Evolutionary conservation across 2,888 invertebrate species (phyloP).

Genomic region (Cephus rjabovi): DNA sequence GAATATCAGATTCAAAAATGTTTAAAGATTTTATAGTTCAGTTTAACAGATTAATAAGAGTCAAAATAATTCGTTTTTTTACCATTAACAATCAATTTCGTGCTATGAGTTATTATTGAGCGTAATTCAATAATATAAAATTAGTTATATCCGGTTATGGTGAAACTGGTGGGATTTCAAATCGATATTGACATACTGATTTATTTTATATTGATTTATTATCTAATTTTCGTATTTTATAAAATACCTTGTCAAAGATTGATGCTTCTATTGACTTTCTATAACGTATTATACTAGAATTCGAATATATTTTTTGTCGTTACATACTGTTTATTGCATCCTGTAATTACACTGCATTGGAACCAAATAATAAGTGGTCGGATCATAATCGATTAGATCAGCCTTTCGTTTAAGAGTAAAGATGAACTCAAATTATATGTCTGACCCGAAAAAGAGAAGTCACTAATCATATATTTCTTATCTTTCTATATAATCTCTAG

Average conservation of each 20-base stretch:
- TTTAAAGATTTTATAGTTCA: not conserved
- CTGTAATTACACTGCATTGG: not conserved
- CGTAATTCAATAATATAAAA: not conserved
- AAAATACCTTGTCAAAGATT: not conserved
- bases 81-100: not conserved
- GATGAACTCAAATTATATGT: not conserved
- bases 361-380: not conserved
- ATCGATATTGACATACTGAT: not conserved
- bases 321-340: not conserved
- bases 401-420: not conserved
- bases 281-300: not conserved
- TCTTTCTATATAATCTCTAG: not conserved
- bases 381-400: not conserved
- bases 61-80: not conserved
- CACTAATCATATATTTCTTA: not conserved
- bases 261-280: not conserved
- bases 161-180: constrained; percentile 1
- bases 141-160: not conserved
- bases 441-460: not conserved
- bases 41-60: not conserved
- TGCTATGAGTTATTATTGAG: not conserved
- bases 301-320: not conserved
- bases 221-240: not conserved
- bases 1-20: not conserved
- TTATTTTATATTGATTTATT: not conserved